Percentiles rank a stretch among this genome's conserved stretches.
phyloP scores from a whole-genome alignment of 2,888 invertebrate genomes.

The Hermaeophaga mercurialis region DNA sequence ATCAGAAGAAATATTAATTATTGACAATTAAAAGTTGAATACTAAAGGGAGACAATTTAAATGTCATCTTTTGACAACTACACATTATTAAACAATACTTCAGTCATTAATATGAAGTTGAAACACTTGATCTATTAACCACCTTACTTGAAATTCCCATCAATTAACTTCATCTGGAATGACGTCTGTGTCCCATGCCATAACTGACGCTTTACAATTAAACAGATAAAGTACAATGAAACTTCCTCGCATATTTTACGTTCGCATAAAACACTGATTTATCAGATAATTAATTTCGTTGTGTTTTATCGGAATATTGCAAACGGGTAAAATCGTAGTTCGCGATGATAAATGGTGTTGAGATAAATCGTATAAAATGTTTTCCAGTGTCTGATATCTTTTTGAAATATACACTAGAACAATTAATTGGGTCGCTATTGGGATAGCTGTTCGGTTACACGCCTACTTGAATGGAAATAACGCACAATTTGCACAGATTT shows the following conservation, averaged over 20 bases:
- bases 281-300: slow-evolving; percentile 43
- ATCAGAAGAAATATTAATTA: too few relatives aligned
- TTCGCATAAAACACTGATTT: slow-evolving; percentile 34
- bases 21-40: too few relatives aligned
- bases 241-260: slow-evolving; percentile 26
- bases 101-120: too few relatives aligned
- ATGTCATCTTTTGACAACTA: too few relatives aligned
- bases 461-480: too few relatives aligned
- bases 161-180: slow-evolving; percentile 11
- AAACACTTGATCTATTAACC: not conserved
- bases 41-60: too few relatives aligned
- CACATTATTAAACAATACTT: too few relatives aligned
- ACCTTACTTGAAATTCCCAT: slow-evolving; percentile 16
- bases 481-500: too few relatives aligned
- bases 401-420: slow-evolving; percentile 24
- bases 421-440: slow-evolving; percentile 15
- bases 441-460: too few relatives aligned
- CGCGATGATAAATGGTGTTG: slow-evolving; percentile 23
- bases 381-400: slow-evolving; percentile 19
- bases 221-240: slow-evolving; percentile 13
- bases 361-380: slow-evolving; percentile 27
- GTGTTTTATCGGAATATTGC: slow-evolving; percentile 42
- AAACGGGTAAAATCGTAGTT: slow-evolving; percentile 32
- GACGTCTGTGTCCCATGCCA: slow-evolving; percentile 13
- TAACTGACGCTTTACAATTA: slow-evolving; percentile 14